Evolutionary conservation across 2,797 vertebrate species (phyloP).

Genomic region (Parauchenoglanis ngamensis): DNA sequence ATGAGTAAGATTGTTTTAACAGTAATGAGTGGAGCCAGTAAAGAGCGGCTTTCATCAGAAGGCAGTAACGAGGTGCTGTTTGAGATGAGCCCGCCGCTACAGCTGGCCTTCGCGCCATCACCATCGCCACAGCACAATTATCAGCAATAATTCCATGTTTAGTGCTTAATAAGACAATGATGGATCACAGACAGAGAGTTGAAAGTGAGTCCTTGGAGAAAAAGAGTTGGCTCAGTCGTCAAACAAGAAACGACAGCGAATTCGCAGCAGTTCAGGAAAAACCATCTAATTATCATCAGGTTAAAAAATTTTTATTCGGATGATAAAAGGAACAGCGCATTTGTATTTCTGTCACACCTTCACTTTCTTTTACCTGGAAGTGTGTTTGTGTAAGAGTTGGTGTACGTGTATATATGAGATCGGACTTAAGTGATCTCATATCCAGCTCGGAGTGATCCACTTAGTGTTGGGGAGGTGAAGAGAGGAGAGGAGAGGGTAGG

Average conservation of each 20-base stretch:
- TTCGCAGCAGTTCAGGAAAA: conserved; percentile 37
- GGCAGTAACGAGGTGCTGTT: conserved; percentile 50
- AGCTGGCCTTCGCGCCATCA: conserved; percentile 44
- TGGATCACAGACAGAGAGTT: conserved; percentile 41
- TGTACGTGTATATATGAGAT: conserved; percentile 13
- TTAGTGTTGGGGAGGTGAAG: conserved; percentile 36
- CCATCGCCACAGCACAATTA: conserved; percentile 48
- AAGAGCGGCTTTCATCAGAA: conserved; percentile 51
- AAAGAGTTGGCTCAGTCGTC: conserved; percentile 16
- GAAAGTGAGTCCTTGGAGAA: conserved; percentile 44
- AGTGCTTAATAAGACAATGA: conserved; percentile 55
- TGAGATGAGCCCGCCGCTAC: conserved; percentile 32
- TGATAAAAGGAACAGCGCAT: conserved; percentile 43
- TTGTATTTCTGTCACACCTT: conserved; percentile 33
- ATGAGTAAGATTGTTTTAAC: conserved; percentile 54
- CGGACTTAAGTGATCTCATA: not conserved
- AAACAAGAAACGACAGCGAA: conserved; percentile 35
- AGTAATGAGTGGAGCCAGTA: conserved; percentile 48
- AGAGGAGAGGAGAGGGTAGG: conserved; percentile 30
- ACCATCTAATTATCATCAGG: conserved; percentile 52
- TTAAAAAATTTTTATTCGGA: conserved; percentile 2
- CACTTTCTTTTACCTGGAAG: not conserved
- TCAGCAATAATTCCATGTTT: conserved; percentile 50
- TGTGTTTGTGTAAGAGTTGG: conserved; percentile 8
- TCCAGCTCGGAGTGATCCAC: conserved; percentile 49